These are phyloP conservation scores for Gymnocephalus cernua DNA, from an alignment of 2,113 vertebrate genomes.

Conservation along the genomic window DNA sequence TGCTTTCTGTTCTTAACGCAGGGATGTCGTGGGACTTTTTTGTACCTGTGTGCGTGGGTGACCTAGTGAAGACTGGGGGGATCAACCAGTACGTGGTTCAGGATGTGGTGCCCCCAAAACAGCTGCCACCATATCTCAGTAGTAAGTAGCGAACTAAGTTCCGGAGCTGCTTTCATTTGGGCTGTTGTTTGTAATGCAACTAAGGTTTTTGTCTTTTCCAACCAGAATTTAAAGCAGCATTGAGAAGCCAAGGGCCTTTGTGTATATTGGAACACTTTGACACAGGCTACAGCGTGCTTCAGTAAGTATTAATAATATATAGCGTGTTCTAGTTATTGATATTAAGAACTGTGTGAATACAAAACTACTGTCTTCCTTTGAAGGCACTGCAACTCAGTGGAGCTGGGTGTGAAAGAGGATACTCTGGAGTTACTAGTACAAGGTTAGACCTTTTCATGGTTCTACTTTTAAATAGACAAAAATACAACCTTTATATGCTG, in stretches of 20 bases:
- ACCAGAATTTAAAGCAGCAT: constrained; percentile 86
- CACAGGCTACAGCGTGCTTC: constrained; percentile 89
- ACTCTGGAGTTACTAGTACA: constrained; percentile 89
- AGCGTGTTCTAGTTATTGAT: neutral
- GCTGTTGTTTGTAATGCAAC: neutral
- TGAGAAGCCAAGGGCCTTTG: constrained; percentile 86
- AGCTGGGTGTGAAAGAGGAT: constrained; percentile 87
- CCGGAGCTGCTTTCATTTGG: neutral
- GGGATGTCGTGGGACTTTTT: constrained; percentile 89
- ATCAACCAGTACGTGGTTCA: constrained; percentile 91
- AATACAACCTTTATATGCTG: neutral
- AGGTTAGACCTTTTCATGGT: constrained; percentile 77
- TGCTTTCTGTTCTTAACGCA: constrained; percentile 5
- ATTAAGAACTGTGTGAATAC: neutral
- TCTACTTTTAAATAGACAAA: neutral
- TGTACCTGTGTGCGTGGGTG: constrained; percentile 86
- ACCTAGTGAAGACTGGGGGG: constrained; percentile 87
- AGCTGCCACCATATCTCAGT: constrained; percentile 82
- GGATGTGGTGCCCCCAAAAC: constrained; percentile 85
- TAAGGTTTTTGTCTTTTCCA: neutral
- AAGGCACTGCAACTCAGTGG: constrained; percentile 87
- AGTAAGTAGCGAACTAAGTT: constrained; percentile 78
- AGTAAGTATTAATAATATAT: constrained; percentile 84
- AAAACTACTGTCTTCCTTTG: neutral
- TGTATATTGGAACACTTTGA: constrained; percentile 94